A percentile compares a stretch with the other conserved stretches of the same genome.
Conservation (phyloP, 1,140 invertebrate species). For the Magallana gigas region DNA sequence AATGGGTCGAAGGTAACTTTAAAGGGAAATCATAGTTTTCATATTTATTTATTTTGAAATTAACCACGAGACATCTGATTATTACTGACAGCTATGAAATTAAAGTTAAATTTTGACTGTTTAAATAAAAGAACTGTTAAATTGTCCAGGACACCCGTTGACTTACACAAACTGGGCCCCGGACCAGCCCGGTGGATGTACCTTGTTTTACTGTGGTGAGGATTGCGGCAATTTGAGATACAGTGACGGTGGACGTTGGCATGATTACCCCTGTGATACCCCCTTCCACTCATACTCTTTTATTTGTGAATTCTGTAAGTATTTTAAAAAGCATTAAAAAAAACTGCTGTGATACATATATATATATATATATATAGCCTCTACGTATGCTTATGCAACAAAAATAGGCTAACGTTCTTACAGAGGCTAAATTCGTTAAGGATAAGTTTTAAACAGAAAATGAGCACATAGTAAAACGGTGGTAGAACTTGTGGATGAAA, state of each 20-base stretch:
- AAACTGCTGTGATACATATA: too few relatives aligned
- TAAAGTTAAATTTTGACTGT: too few relatives aligned
- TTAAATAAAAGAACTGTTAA: neutral
- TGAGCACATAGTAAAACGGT: too few relatives aligned
- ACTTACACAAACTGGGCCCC: constrained; percentile 56
- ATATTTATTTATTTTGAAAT: too few relatives aligned
- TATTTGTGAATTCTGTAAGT: constrained; percentile 59
- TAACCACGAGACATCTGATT: too few relatives aligned
- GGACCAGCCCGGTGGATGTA: constrained; percentile 53
- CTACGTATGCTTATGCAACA: too few relatives aligned
- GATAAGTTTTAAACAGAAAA: too few relatives aligned
- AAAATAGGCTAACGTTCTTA: too few relatives aligned
- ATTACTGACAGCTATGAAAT: too few relatives aligned
- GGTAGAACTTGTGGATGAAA: too few relatives aligned
- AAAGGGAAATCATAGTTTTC: neutral
- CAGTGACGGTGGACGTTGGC: constrained; percentile 51
- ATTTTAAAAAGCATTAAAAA: neutral
- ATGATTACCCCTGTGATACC: constrained; percentile 55
- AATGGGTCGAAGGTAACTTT: constrained; percentile 63
- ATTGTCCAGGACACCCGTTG: constrained; percentile 49
- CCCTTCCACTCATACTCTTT: constrained; percentile 45
- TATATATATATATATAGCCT: too few relatives aligned
- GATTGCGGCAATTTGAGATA: constrained; percentile 57
- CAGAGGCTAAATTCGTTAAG: too few relatives aligned
- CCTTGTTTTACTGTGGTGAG: constrained; percentile 45